Base-by-base conservation (phyloP, 1,140 invertebrate species). In the Scaptomyza graminum region DNA sequence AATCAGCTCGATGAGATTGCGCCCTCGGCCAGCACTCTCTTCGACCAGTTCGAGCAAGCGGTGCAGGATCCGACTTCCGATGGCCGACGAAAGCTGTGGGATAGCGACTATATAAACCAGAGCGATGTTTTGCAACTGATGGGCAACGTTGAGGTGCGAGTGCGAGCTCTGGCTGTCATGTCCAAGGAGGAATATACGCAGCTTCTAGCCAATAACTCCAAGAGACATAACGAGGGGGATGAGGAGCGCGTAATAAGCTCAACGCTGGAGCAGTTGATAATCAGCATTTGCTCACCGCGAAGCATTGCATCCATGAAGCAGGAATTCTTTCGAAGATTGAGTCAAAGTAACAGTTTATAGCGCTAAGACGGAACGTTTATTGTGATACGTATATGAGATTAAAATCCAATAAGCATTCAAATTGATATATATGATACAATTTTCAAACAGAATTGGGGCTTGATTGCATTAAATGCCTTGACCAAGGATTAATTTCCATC, bases 341-440 rank as follows among this genome's bases (percentile, higher is more conserved):
- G 51, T 5, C 59, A 78, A 9, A 66, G 39, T 7, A 22, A 47
- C 13, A 60, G 12, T 57, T 39, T 61, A 59, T 69, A 74, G 65
- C 37, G 49, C 50, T 76, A 60, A 37, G 57, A 63, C 57, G 77
- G 51, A 74, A 85, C 67, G 47, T 79, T 87, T 85, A 87, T 70
- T 85, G 67, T 80, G 75, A 83, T 83, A 64, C 50, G 43, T 67
- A 74, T 76, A 50, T 82, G 82, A 87, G 82, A 87, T 88, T 87
- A 82, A 88, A 87, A 82, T 87, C 65, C 71, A 69, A 56, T 62
- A 82, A 63, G 68, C 63, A 66, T 68, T 74, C 56, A 73, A 71
- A 50, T 49, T 70, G 44, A 63, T 5, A 62, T 5, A 62, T 28
- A 82, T 74, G 54, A 75, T 78, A 78, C 70, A 82, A 69, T 47